Percentiles rank a stretch among this genome's conserved stretches.
Evolutionary conservation across 1,140 invertebrate genomes (phyloP).

Genomic region (Cecropterus lyciades): DNA sequence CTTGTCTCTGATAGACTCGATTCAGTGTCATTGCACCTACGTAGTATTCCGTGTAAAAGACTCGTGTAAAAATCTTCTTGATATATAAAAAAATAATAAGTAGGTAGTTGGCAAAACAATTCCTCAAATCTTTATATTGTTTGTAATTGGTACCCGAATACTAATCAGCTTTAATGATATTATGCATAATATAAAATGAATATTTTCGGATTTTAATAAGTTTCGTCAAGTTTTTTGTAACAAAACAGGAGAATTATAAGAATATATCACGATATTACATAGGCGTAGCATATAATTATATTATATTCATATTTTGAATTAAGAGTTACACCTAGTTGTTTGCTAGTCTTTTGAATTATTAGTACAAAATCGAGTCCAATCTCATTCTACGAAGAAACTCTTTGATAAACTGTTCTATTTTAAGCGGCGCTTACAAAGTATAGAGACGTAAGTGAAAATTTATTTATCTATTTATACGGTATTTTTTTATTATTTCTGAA

Average conservation of each 20-base stretch:
- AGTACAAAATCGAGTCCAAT: constrained; percentile 40
- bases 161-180: too few species aligned
- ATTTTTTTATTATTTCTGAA: too few species aligned
- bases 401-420: constrained; percentile 79
- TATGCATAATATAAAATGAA: too few species aligned
- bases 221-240: too few species aligned
- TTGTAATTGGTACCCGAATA: too few species aligned
- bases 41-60: neutral
- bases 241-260: too few species aligned
- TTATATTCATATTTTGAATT: neutral
- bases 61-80: too few species aligned
- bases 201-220: too few species aligned
- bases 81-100: too few species aligned
- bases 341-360: constrained; percentile 44
- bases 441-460: constrained; percentile 53
- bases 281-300: neutral
- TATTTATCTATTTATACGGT: constrained; percentile 17
- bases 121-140: too few species aligned
- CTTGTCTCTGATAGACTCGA: neutral
- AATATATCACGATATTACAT: too few species aligned
- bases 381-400: constrained; percentile 53
- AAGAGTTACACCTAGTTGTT: neutral
- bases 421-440: constrained; percentile 47
- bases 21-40: neutral
- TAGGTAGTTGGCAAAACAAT: too few species aligned